Conservation (phyloP, 2,113 vertebrate genomes). For the Enhydra lutris region DNA sequence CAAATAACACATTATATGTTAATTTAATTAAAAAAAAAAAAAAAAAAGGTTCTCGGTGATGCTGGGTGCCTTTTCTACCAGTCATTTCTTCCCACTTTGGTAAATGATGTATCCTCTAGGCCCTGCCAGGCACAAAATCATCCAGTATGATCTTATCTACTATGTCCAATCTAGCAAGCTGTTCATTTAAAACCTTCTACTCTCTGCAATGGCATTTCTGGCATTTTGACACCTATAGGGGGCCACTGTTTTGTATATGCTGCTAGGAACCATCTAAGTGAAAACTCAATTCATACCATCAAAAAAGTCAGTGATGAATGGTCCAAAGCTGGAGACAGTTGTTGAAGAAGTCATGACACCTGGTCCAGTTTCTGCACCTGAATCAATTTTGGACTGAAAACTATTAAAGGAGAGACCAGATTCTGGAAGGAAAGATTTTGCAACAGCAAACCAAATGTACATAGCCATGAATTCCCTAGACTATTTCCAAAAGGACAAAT, state of each 20-base stretch:
- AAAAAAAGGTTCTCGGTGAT: background rate
- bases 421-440: background rate
- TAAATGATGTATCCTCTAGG: background rate
- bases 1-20: too few relatives aligned
- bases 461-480: background rate
- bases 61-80: background rate
- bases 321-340: background rate
- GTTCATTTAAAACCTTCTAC: background rate
- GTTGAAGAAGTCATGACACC: background rate
- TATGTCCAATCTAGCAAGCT: background rate
- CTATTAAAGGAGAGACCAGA: background rate
- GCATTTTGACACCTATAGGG: background rate
- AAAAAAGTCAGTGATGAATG: background rate
- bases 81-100: background rate
- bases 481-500: background rate
- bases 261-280: background rate
- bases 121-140: background rate
- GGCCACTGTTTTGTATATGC: background rate
- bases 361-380: background rate
- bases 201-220: background rate
- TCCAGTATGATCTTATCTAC: background rate
- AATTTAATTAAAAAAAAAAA: too few relatives aligned
- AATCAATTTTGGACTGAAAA: background rate
- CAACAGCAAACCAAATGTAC: background rate
- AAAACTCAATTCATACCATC: background rate